phyloP scores from a whole-genome alignment of 2,113 vertebrate species.

The Hyaena hyaena region DNA sequence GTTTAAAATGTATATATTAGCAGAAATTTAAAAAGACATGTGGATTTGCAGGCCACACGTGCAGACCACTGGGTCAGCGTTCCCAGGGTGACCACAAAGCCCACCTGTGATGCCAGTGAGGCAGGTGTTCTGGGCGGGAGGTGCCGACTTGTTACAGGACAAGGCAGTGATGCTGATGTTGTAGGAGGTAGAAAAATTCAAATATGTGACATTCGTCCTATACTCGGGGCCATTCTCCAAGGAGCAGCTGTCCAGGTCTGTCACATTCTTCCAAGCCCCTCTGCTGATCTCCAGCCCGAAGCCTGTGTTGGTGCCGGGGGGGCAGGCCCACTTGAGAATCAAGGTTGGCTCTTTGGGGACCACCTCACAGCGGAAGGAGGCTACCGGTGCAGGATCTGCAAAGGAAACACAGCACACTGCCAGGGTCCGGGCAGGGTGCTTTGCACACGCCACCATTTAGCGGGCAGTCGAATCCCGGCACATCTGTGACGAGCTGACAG shows the following conservation, averaged over 20 bases:
- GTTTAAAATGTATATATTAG: background rate
- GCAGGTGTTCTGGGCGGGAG: slow-evolving; percentile 55
- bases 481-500: too few species aligned
- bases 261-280: background rate
- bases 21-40: background rate
- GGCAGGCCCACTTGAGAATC: slow-evolving; percentile 86
- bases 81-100: background rate
- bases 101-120: slow-evolving; percentile 90
- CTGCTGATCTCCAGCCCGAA: slow-evolving; percentile 80
- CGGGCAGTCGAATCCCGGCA: background rate
- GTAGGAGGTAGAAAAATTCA: slow-evolving; percentile 88
- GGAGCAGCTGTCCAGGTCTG: accelerated
- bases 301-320: slow-evolving; percentile 77
- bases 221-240: background rate
- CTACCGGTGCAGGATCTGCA: slow-evolving; percentile 83
- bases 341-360: slow-evolving; percentile 81
- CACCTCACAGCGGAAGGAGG: slow-evolving; percentile 75
- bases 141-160: slow-evolving; percentile 83
- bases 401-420: background rate
- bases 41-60: background rate
- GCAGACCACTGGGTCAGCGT: background rate
- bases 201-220: background rate
- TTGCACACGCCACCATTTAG: accelerated
- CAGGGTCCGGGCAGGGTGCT: background rate
- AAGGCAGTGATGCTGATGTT: slow-evolving; percentile 83